Conservation (phyloP, 2,888 invertebrate genomes). For the Meta bourneti region DNA sequence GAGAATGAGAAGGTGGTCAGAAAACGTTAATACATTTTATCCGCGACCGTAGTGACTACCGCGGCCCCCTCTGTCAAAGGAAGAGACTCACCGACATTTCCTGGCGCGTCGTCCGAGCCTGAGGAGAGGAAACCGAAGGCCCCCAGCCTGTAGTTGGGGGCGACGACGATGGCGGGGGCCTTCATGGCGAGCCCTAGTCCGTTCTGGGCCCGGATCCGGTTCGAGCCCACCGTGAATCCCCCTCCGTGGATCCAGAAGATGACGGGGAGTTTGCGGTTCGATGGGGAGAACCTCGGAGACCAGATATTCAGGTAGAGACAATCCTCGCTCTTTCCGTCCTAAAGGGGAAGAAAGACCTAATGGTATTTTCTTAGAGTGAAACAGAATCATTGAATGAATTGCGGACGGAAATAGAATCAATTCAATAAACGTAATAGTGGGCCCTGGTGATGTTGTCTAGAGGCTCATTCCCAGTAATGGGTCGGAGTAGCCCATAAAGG, state of each 20-base stretch:
- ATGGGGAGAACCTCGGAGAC: background rate
- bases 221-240: conserved; percentile 78
- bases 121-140: conserved; percentile 34
- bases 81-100: conserved; percentile 36
- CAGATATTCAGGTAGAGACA: conserved; percentile 70
- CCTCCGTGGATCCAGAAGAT: conserved; percentile 73
- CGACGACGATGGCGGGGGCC: background rate
- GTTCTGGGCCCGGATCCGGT: background rate
- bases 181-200: background rate
- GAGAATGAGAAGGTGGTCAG: background rate
- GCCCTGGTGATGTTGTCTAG: background rate
- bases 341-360: background rate
- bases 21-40: too few relatives aligned
- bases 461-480: background rate
- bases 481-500: background rate
- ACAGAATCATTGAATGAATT: background rate
- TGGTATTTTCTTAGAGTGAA: background rate
- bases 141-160: conserved; percentile 38
- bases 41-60: too few relatives aligned
- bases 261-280: conserved; percentile 13
- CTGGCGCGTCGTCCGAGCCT: conserved; percentile 28
- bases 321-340: conserved; percentile 62
- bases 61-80: too few relatives aligned
- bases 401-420: background rate
- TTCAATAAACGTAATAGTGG: background rate